Conservation (phyloP, 2,797 vertebrate species). For the Macropus fuliginosus region DNA sequence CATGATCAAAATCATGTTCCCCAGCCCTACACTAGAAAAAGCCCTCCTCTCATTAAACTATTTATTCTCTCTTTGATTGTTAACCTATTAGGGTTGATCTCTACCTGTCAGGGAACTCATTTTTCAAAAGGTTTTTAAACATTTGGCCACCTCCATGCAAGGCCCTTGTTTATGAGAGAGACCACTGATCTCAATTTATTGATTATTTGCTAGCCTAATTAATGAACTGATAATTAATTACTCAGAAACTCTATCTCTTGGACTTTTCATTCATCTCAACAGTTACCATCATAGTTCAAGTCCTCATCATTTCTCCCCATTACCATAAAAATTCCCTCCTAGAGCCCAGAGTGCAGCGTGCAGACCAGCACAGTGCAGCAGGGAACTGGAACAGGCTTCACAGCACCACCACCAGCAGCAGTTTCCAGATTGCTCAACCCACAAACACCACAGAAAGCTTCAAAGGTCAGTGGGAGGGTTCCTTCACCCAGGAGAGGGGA, state of each 20-base stretch:
- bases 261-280: background rate
- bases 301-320: background rate
- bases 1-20: background rate
- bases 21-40: background rate
- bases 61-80: background rate
- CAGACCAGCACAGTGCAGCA: too few relatives aligned
- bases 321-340: background rate
- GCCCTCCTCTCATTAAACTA: background rate
- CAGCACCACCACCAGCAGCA: too few relatives aligned
- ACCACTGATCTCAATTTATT: background rate
- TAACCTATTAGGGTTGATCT: background rate
- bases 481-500: too few relatives aligned
- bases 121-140: background rate
- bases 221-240: background rate
- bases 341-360: too few relatives aligned
- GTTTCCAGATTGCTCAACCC: too few relatives aligned
- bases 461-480: too few relatives aligned
- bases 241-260: background rate
- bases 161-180: background rate
- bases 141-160: background rate
- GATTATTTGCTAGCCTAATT: background rate
- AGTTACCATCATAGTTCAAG: background rate
- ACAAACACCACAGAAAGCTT: too few relatives aligned
- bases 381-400: too few relatives aligned
- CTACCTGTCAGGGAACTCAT: background rate